A percentile compares a stretch with the other conserved stretches of the same genome.
Conservation (phyloP, 2,797 vertebrate species). For the Lepilemur septentrionalis region DNA sequence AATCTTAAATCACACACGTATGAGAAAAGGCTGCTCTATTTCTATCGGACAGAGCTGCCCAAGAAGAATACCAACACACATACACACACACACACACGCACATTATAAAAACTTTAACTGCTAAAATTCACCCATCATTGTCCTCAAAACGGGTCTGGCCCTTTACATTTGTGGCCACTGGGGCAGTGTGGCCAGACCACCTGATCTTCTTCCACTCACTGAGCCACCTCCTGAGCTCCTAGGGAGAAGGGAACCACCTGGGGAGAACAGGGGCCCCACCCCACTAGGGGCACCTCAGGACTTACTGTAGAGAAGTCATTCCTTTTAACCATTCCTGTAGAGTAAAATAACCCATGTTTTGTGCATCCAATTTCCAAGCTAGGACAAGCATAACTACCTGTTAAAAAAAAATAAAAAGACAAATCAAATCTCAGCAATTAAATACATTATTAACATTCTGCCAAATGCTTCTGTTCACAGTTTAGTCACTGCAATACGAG, state of each 20-base stretch:
- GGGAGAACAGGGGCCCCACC: not conserved
- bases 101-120: not conserved
- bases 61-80: not conserved
- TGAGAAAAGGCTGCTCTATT: not conserved
- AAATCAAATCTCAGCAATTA: conserved; percentile 36
- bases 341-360: conserved; percentile 99
- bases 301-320: conserved; percentile 98
- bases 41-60: not conserved
- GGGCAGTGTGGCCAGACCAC: not conserved
- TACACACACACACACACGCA: not conserved
- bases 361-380: conserved; percentile 99
- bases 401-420: conserved; percentile 56
- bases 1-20: not conserved
- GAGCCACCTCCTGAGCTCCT: not conserved
- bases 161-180: not conserved
- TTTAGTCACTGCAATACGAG: conserved; percentile 7
- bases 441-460: not conserved
- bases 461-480: not conserved
- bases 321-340: conserved; percentile 99
- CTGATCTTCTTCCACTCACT: not conserved
- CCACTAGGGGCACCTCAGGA: conserved; percentile 24
- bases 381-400: conserved; percentile 99
- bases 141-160: not conserved
- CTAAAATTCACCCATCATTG: not conserved
- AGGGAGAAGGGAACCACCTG: not conserved